Conservation (phyloP, 2,888 invertebrate genomes). For the Pristionchus fissidentatus region DNA sequence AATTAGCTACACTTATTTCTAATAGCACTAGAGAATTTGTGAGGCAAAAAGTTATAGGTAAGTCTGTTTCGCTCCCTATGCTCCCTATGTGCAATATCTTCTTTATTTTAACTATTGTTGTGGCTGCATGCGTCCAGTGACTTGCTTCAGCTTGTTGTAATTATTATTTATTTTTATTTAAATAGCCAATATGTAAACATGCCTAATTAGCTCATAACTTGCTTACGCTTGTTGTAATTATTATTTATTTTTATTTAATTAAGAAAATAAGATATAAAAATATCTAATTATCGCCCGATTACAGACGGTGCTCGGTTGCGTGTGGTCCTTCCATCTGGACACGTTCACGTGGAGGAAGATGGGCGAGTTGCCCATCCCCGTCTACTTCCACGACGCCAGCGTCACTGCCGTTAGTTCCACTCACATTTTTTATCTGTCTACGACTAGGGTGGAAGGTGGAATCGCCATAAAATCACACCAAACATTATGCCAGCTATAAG, state of each 20-base stretch:
- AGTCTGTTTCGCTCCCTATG: not conserved
- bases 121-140: too few species aligned
- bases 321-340: constrained; percentile 41
- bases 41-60: too few species aligned
- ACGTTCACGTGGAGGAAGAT: constrained; percentile 32
- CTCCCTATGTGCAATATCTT: not conserved
- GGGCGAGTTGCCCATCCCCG: constrained; percentile 26
- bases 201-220: not conserved
- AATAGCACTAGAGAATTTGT: too few species aligned
- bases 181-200: not conserved
- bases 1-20: too few species aligned
- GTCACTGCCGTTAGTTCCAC: constrained; percentile 1
- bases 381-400: constrained; percentile 44
- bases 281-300: not conserved
- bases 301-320: not conserved
- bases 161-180: not conserved
- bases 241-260: not conserved
- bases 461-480: too few species aligned
- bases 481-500: not conserved
- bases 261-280: not conserved
- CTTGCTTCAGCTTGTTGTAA: too few species aligned
- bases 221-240: not conserved
- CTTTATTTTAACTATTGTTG: too few species aligned
- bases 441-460: not conserved
- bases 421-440: not conserved